Base-by-base conservation (phyloP, 92 coral and sea anemone genomes). In the Paragorgia papillata region DNA sequence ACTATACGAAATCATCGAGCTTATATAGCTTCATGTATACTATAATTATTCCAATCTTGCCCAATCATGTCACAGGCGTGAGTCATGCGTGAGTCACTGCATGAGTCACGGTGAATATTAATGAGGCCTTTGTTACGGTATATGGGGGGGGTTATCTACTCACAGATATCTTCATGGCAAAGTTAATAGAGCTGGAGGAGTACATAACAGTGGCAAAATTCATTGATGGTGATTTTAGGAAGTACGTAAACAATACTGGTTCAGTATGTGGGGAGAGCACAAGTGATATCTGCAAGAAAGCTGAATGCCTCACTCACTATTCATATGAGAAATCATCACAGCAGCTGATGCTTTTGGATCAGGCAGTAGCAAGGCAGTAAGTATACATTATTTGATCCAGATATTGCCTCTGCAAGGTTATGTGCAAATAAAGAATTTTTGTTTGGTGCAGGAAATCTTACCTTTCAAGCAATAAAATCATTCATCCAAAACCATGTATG, bases 391-490 rank as follows among this genome's bases (percentile, higher is more conserved):
- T 86, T 68, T 18, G 87, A 82, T 57, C 87, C 87, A 48, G 90
- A 86, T 60, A 68, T 82, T 46, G 90, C 87, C 57, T 82, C 87
- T 22, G 50, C 66, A 13, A 73, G 73, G 29, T 3, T 64, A 30
- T 29, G 48, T 31, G 79, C 49, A 26, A 53, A 69, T 75, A 80
- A 76, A 24, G 83, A 86, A 34, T 80, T 57, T 65, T 75, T 74
- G 82, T 81, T 85, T 69, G 82, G 85, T 70, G 73, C 85, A 2
- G 85, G 85, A 56, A 85, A 85, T 81, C 82, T 85, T 34, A 57
- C 89, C 66, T 74, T 28, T 41, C 30, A 58, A 55, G 89, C 85
- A 29, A 81, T 81, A n/a, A 33, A 57, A 37, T 27, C 80, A 67
- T 85, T 80, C 48, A 73, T 85, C 31, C 73, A 51, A 51, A 60